Base-by-base conservation (phyloP, 1,140 invertebrate genomes). In the Drosophila subpulchrella region DNA sequence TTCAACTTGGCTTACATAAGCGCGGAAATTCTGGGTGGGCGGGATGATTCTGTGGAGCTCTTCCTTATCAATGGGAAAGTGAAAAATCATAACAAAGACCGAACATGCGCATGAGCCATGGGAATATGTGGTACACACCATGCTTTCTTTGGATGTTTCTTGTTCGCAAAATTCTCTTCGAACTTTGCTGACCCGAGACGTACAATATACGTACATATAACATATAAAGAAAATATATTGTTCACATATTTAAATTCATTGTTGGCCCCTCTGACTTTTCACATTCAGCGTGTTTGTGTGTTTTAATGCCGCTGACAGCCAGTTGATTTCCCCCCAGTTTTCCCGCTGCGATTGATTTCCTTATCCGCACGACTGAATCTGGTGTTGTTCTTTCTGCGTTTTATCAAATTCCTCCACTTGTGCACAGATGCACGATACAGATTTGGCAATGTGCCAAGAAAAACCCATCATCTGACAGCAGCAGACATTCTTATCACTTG, bases 1-100 rank as follows among this genome's bases (percentile, higher is more conserved):
- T 84, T 84, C 78, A 78, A 66, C 60, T 56, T 46, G 57, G 68
- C 60, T 82, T 82, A 82, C 72, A 74, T 82, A 82, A 82, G 53
- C 53, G 47, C 30, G n/a, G 17, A 47, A 24, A 32, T 1, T 48
- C 24, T 27, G 41, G 41, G 48, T 10, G n/a, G n/a, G 41, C 8
- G 27, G 39, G 41, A 60, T 20, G 42, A 10, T 67, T 61, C 56
- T 56, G 66, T 41, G 59, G n/a, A 39, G 41, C 48, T 50, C 36
- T 15, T 27, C 54, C 53, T 80, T 81, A 75, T 81, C 63, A 75
- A 15, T 44, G 63, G 27, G 46, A 79, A 60, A 68, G 56, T 47
- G 56, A 77, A 80, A 46, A 67, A 46, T 30, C 44, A 58, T 39
- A 81, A 63, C 58, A 83, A 68, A 71, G 50, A 7, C 17, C 15